Evolutionary conservation across 2,888 invertebrate species (phyloP).

Genomic region (Junonia oenone): DNA sequence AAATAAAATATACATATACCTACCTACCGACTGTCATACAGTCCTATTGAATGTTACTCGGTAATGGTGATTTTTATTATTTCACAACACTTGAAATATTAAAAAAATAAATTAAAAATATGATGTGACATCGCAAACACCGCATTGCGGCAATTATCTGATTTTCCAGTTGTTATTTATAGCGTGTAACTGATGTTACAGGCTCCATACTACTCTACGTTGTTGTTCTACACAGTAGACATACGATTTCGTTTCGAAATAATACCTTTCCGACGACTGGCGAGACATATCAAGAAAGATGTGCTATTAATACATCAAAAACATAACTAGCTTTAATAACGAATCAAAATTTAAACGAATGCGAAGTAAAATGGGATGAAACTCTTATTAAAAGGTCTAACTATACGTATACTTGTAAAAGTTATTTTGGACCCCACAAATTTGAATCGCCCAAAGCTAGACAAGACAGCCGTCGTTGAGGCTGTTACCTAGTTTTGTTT

Average conservation of each 20-base stretch:
- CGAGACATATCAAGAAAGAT: slow-evolving; percentile 26
- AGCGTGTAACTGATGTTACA: slow-evolving; percentile 42
- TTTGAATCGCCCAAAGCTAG: slow-evolving; percentile 47
- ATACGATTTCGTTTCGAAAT: slow-evolving; percentile 76
- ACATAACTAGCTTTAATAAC: slow-evolving; percentile 32
- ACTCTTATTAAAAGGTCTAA: slow-evolving; percentile 63
- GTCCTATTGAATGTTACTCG: slow-evolving; percentile 51
- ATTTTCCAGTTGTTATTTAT: slow-evolving; percentile 21
- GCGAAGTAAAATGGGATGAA: slow-evolving; percentile 50
- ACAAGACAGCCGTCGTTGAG: slow-evolving; percentile 83
- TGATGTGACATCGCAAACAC: slow-evolving; percentile 20
- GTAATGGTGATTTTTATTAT: slow-evolving; percentile 49
- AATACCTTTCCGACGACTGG: slow-evolving; percentile 49
- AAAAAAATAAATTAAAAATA: slow-evolving; percentile 37
- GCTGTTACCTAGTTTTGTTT: slow-evolving; percentile 74
- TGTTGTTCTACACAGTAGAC: slow-evolving; percentile 79
- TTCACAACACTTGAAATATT: slow-evolving; percentile 59
- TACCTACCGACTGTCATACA: slow-evolving; percentile 71
- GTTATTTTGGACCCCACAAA: slow-evolving; percentile 57
- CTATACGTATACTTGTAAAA: slow-evolving; percentile 67
- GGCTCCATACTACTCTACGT: slow-evolving; percentile 61
- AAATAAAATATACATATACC: slow-evolving; percentile 67
- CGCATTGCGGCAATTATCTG: slow-evolving; percentile 11
- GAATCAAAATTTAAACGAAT: slow-evolving; percentile 31
- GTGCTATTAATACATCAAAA: slow-evolving; percentile 26